Evolutionary conservation across 2,113 vertebrate species (phyloP).

Genomic region (Cephalophus harveyi): DNA sequence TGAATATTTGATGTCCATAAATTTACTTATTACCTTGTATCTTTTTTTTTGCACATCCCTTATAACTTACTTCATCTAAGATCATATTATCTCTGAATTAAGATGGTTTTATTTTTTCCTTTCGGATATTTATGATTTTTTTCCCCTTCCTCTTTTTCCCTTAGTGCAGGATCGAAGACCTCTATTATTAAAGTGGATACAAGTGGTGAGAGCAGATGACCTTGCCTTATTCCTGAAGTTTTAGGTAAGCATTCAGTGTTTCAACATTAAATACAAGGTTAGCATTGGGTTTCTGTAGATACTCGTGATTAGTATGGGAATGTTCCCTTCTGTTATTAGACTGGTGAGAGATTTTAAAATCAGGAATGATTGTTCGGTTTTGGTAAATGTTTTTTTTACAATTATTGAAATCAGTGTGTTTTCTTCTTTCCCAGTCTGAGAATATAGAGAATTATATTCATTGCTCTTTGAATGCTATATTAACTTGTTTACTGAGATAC

Average conservation of each 20-base stretch:
- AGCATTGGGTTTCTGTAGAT: neutral
- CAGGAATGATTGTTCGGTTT: neutral
- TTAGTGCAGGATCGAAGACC: neutral
- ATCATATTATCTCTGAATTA: neutral
- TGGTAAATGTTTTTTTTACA: neutral
- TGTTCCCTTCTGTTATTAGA: neutral
- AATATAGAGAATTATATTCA: neutral
- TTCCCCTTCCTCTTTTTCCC: neutral
- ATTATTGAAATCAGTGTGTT: neutral
- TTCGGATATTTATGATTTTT: neutral
- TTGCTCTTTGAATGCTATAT: neutral
- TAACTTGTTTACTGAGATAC: neutral
- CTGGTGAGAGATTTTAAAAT: neutral
- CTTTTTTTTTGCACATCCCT: neutral
- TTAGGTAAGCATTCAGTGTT: neutral
- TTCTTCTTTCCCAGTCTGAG: neutral
- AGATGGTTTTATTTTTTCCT: neutral
- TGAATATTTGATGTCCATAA: neutral
- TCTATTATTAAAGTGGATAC: neutral
- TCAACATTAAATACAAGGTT: neutral
- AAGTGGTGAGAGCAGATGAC: neutral
- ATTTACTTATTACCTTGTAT: neutral
- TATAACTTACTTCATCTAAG: neutral
- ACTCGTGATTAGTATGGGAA: neutral
- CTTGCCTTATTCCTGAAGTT: neutral